A percentile compares a stretch with the other conserved stretches of the same genome.
phyloP scores from a whole-genome alignment of 1,140 invertebrate species.

The Wiebesia pumilae region DNA sequence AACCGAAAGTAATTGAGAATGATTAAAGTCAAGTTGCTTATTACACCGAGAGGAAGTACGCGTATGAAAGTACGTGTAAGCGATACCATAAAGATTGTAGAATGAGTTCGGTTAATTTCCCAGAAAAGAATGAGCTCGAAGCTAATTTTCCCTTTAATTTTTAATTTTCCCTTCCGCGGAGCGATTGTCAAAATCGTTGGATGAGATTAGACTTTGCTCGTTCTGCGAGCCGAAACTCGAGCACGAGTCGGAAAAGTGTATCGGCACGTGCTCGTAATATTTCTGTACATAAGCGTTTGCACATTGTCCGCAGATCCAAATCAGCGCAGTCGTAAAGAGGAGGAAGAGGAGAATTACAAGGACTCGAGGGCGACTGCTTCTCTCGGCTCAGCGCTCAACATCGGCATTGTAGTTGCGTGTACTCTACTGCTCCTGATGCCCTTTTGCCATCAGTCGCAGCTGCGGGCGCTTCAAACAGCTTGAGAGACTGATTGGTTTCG shows the following conservation, averaged over 20 bases:
- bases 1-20: no score
- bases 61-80: no score
- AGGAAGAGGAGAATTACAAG: conserved; percentile 67
- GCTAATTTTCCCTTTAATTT: not conserved
- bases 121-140: not conserved
- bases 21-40: no score
- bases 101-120: not conserved
- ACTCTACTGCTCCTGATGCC: conserved; percentile 56
- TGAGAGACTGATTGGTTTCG: conserved; percentile 63
- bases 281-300: not conserved
- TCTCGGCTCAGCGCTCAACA: conserved; percentile 43
- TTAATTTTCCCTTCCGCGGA: not conserved
- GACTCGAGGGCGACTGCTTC: conserved; percentile 61
- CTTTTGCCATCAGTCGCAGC: conserved; percentile 51
- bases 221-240: not conserved
- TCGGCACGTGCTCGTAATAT: not conserved
- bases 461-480: conserved; percentile 65
- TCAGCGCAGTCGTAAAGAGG: conserved; percentile 64
- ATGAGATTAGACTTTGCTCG: not conserved
- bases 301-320: conserved; percentile 64
- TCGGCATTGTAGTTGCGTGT: conserved; percentile 54
- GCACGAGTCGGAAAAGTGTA: not conserved
- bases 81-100: not conserved
- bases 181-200: not conserved
- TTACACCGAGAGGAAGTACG: no score